Percentiles rank a stretch among this genome's conserved stretches.
phyloP scores from a whole-genome alignment of 2,888 invertebrate species.

The Tillus elongatus region DNA sequence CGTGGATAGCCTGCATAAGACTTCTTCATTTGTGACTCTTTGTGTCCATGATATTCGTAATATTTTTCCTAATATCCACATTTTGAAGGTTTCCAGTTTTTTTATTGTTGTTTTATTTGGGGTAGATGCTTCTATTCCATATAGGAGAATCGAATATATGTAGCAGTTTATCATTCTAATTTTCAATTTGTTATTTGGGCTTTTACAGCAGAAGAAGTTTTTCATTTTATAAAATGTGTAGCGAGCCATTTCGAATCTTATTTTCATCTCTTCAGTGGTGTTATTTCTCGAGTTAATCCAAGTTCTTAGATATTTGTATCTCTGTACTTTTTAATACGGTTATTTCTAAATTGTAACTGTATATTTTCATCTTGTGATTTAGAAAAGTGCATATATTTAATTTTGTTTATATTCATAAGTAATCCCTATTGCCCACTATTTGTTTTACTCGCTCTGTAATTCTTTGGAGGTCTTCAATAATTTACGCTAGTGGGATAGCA shows the following conservation, averaged over 20 bases:
- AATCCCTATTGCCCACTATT: constrained; percentile 4
- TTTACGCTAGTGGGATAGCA: constrained; percentile 1
- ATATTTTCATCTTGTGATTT: neutral
- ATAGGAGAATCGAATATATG: no score
- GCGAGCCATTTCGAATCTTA: no score
- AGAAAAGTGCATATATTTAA: no score
- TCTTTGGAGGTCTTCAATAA: constrained; percentile 4
- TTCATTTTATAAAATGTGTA: constrained; percentile 6
- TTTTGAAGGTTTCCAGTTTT: constrained; percentile 8
- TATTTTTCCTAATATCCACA: constrained; percentile 3
- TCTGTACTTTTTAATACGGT: no score
- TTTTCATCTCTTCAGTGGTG: neutral
- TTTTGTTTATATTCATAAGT: constrained; percentile 6
- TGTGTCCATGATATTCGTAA: no score
- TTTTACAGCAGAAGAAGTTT: constrained; percentile 5
- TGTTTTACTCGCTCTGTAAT: neutral
- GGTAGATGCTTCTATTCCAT: no score
- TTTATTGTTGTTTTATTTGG: neutral
- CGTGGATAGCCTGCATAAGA: no score
- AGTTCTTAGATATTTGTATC: no score
- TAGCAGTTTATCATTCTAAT: no score
- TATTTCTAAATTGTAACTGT: no score
- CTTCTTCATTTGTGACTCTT: no score
- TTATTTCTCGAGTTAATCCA: constrained; percentile 6
- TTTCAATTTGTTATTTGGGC: no score